phyloP scores from a whole-genome alignment of 2,113 vertebrate species.

The Eublepharis macularius region DNA sequence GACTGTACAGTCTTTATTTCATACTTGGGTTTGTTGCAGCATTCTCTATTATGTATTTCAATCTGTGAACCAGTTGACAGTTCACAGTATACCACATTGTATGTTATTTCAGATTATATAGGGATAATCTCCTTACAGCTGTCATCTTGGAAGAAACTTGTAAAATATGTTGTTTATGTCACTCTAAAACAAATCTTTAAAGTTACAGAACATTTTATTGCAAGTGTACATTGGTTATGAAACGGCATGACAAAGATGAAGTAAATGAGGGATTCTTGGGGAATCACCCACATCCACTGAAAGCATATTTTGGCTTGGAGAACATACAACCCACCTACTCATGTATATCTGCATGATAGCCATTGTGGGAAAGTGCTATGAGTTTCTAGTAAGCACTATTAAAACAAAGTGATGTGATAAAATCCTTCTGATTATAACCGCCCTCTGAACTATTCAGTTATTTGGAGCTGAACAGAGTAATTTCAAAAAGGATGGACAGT shows the following conservation, averaged over 20 bases:
- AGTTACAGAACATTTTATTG: neutral
- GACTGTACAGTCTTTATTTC: neutral
- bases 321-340: neutral
- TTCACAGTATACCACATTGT: neutral
- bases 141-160: neutral
- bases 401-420: neutral
- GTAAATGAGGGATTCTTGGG: neutral
- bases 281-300: neutral
- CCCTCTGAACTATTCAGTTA: neutral
- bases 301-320: neutral
- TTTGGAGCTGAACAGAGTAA: neutral
- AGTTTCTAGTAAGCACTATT: neutral
- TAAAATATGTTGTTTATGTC: neutral
- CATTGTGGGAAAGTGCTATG: neutral
- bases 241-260: neutral
- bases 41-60: neutral
- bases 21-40: neutral
- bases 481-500: neutral
- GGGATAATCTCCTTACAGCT: neutral
- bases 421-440: neutral
- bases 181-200: constrained; percentile 5
- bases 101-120: neutral
- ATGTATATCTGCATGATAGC: neutral
- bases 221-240: neutral
- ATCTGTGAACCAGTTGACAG: neutral